These are phyloP conservation scores for Porites lobata DNA, from an alignment of 92 coral and sea anemone species.

Conservation along the genomic window DNA sequence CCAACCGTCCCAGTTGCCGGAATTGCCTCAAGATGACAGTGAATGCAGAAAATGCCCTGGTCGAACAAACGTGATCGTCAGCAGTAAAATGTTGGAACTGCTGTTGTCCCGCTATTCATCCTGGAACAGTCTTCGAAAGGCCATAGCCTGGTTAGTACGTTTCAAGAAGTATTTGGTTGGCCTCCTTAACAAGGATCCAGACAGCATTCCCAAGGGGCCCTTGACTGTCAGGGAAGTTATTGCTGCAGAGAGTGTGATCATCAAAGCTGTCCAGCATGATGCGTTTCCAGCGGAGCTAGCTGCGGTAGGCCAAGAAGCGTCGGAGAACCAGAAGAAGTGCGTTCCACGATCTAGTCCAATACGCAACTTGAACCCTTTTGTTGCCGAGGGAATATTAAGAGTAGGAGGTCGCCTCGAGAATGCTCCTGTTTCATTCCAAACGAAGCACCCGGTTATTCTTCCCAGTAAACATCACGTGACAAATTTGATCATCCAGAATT, in stretches of 20 bases:
- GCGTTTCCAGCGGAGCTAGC: not conserved
- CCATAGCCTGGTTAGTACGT: constrained; percentile 3
- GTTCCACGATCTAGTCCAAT: constrained; percentile 1
- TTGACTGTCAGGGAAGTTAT: not conserved
- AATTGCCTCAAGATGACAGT: not conserved
- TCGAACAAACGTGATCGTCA: not conserved
- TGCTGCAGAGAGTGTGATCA: not conserved
- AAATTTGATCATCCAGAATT: constrained; percentile 36
- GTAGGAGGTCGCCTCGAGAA: constrained; percentile 52
- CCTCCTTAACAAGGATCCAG: not conserved
- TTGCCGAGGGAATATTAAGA: constrained; percentile 27
- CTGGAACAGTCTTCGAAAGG: not conserved
- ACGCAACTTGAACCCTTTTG: not conserved
- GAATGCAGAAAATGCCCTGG: not conserved
- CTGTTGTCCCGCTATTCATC: constrained; percentile 11
- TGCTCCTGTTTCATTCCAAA: constrained; percentile 27
- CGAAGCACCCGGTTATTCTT: constrained; percentile 43
- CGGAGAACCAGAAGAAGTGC: not conserved
- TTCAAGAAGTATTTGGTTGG: not conserved
- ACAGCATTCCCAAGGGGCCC: constrained; percentile 4
- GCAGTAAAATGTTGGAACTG: not conserved
- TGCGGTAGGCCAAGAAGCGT: not conserved
- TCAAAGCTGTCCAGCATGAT: not conserved
- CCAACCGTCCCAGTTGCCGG: not conserved
- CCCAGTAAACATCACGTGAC: constrained; percentile 51